Evolutionary conservation across 2,888 invertebrate species (phyloP).

Genomic region (Entomobrya multifasciata): DNA sequence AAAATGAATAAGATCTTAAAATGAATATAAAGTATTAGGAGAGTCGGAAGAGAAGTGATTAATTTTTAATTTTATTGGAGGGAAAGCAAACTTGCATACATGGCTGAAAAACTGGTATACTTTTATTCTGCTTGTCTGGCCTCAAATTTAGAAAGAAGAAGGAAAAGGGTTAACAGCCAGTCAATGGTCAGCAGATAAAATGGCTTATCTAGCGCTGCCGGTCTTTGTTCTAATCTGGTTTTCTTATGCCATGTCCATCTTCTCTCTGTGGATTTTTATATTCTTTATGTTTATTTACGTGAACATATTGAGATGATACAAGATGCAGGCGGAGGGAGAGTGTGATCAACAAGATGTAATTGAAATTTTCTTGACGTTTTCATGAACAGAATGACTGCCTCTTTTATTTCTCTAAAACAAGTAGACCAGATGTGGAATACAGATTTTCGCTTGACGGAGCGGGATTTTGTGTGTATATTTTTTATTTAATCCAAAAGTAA

Average conservation of each 20-base stretch:
- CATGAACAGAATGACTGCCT: background rate
- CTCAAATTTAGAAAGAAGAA: background rate
- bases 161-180: conserved; percentile 29
- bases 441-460: background rate
- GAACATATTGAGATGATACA: conserved; percentile 2
- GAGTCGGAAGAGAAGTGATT: background rate
- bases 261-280: background rate
- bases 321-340: background rate
- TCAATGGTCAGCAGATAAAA: background rate
- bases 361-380: background rate
- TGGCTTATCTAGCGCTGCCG: background rate
- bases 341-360: background rate
- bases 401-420: background rate
- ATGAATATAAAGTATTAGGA: background rate
- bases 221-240: conserved; percentile 1
- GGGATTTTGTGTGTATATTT: background rate
- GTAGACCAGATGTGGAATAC: background rate
- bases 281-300: conserved; percentile 10
- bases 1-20: background rate
- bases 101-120: conserved; percentile 3
- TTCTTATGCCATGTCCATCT: background rate
- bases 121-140: background rate
- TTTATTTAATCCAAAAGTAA: background rate
- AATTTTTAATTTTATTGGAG: conserved; percentile 15
- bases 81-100: background rate